Base-by-base conservation (phyloP, 2,113 vertebrate species). In the Glaucomys volans region DNA sequence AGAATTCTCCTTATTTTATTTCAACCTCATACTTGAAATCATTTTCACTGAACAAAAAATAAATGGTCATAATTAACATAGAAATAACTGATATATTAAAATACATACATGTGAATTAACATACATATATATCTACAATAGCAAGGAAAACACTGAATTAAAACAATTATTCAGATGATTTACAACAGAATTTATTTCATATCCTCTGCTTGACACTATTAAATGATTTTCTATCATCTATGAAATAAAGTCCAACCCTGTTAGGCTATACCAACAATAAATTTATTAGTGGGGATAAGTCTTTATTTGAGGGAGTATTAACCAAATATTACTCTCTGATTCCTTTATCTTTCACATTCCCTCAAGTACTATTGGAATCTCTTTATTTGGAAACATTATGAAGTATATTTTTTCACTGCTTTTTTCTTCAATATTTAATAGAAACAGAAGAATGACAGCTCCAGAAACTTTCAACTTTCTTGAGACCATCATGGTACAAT, bases 1-100 rank as follows among this genome's bases (percentile, higher is more conserved):
- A 47, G 24, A 80, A 83, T 54, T 84, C 18, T 42, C 82, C 89
- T 90, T 79, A 37, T n/a, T 83, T 79, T 69, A 47, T 66, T 35
- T 79, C 24, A 69, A 16, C 80, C 37, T 44, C 42, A 84, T 64
- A 8, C 13, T 94, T 83, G 30, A 83, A 87, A 83, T 77, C 35
- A 76, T 42, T 71, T 95, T 62, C 2, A 44, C 6, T n/a, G 76
- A 67, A 42, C 57, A 57, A 30, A 93, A 35, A 26, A n/a, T 76
- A 59, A 76, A 32, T 44, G 28, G 8, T 84, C 16, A 94, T 74
- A 82, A 83, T 35, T 77, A 87, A 28, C 32, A 76, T 30, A 57
- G 8, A 67, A 35, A 66, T 79, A 72, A 42, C 11, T 59, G 32
- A 77, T 57, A 40, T 24, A 66, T 67, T 72, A 42, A 91, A 67